Evolutionary conservation across 2,113 vertebrate genomes (phyloP), one percentile per base, ranked within the genome.

Genomic region (Rhinolophus ferrumequinum): DNA sequence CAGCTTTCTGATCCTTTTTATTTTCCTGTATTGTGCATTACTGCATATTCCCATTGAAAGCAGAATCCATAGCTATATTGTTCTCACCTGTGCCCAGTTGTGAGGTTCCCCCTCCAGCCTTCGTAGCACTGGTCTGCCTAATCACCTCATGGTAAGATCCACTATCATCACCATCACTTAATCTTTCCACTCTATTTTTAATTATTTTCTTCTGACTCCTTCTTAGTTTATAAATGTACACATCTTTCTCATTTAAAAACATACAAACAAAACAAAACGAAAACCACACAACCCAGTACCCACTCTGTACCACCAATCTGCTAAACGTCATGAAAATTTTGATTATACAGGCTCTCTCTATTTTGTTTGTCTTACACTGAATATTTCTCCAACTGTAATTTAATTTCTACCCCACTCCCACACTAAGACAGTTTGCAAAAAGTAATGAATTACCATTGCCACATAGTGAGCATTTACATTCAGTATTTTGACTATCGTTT

Each of bases 361-460:
- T 44, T 58, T 28, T 70, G 12, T 88, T 64, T 75, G 2, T 6
- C 12, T 90, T 72, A 21, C 6, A 44, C 15, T 60, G 38, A 94
- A 58, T 88, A 89, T 72, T 81, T 85, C 64, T 62, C 13, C 24
- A 28, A 14, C 19, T 87, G 13, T 81, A 82, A 73, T 88, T 92
- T 80, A 15, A 58, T 6, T 79, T 69, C 18, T 35, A 35, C 6
- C 88, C 19, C 7, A 52, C 73, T 56, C 15, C 52, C 64, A 90
- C 19, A 62, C 3, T 35, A 28, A 66, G 50, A 38, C 6, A 88
- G 11, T 58, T 18, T 82, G 13, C 26, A 56, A 75, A 72, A 83
- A 11, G 11, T 50, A 26, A 50, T 5, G 6, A 73, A 50, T 33
- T 38, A 30, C 8, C 44, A 69, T 6, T 81, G 76, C 19, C 26